Conservation (phyloP, 2,113 vertebrate genomes). For the Elephantulus edwardii region DNA sequence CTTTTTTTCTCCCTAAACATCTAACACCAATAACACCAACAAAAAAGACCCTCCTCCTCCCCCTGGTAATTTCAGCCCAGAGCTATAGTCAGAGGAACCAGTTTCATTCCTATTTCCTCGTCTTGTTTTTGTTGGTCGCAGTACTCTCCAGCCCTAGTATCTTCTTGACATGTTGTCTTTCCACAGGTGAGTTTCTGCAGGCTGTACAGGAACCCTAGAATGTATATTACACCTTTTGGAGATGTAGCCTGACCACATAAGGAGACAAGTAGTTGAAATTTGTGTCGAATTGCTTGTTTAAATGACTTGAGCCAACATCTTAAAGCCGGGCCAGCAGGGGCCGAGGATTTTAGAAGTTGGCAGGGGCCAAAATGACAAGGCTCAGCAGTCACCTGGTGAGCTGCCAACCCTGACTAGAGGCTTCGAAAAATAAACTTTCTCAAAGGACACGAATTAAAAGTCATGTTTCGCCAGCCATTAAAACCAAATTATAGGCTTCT, state of each 20-base stretch:
- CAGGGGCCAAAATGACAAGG: conserved; percentile 59
- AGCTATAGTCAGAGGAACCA: conserved; percentile 47
- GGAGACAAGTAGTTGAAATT: conserved; percentile 72
- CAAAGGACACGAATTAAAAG: conserved; percentile 59
- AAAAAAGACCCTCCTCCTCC: background rate
- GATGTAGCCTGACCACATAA: conserved; percentile 65
- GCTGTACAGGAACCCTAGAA: conserved; percentile 50
- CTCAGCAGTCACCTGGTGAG: conserved; percentile 51
- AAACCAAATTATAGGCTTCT: conserved; percentile 61
- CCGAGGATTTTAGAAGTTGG: conserved; percentile 68
- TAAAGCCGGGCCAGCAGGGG: conserved; percentile 63
- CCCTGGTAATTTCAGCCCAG: conserved; percentile 17
- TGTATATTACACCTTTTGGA: conserved; percentile 72
- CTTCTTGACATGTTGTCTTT: conserved; percentile 71
- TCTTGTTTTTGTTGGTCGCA: background rate
- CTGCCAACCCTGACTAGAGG: conserved; percentile 55
- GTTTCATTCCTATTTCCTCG: conserved; percentile 61
- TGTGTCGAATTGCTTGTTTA: conserved; percentile 79
- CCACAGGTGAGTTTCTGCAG: background rate
- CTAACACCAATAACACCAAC: background rate
- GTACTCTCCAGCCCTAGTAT: conserved; percentile 75
- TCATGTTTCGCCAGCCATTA: conserved; percentile 64
- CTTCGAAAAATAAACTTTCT: conserved; percentile 57
- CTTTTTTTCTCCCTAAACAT: conserved; percentile 30
- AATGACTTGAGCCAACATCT: conserved; percentile 71